Evolutionary conservation across 2,888 invertebrate species (phyloP).

Genomic region (Acleris holmiana): DNA sequence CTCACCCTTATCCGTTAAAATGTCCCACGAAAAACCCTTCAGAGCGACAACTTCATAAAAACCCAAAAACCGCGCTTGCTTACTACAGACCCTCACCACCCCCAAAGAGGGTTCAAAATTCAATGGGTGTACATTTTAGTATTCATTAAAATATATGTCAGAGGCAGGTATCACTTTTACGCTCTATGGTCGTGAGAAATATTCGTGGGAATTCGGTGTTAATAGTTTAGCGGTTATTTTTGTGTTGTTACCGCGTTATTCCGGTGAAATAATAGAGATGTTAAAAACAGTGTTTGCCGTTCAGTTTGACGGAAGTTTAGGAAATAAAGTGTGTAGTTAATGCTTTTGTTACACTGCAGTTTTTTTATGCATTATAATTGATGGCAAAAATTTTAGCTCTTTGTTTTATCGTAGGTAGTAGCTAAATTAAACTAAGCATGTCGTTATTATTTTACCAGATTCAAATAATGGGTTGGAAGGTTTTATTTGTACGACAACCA

Average conservation of each 20-base stretch:
- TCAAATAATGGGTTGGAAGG: no score
- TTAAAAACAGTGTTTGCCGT: neutral
- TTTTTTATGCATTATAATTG: no score
- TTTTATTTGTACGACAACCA: no score
- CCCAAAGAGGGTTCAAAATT: constrained; percentile 26
- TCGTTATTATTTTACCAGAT: no score
- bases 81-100: neutral
- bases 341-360: no score
- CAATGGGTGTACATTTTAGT: neutral
- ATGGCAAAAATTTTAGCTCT: no score
- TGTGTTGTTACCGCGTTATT: neutral
- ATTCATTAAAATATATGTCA: constrained; percentile 35
- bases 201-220: constrained; percentile 39
- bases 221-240: constrained; percentile 14
- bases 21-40: constrained; percentile 18
- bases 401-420: no score
- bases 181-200: constrained; percentile 44
- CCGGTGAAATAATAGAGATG: neutral
- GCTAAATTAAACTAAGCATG: no score
- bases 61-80: neutral
- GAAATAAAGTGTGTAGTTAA: no score
- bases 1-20: constrained; percentile 23
- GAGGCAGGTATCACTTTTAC: constrained; percentile 46
- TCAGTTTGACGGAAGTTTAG: neutral
- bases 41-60: neutral